These are phyloP conservation scores for Actinemys pallida DNA, from an alignment of 2,113 vertebrate genomes.

Conservation along the genomic window DNA sequence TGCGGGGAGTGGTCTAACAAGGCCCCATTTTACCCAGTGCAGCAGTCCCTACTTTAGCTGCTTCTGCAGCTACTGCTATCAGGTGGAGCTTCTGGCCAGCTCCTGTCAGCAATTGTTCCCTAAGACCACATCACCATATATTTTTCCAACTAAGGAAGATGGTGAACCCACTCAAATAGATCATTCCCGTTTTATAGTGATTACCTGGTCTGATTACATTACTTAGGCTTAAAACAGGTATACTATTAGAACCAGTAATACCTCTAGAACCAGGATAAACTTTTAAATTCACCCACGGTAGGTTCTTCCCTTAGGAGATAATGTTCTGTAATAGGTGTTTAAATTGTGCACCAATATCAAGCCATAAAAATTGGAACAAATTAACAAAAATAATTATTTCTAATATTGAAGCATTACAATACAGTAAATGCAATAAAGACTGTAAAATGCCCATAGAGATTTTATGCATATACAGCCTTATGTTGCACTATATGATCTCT, in stretches of 20 bases:
- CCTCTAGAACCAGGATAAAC: conserved; percentile 19
- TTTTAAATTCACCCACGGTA: conserved; percentile 4
- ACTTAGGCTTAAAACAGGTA: conserved; percentile 51
- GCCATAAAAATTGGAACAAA: background rate
- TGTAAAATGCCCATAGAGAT: background rate
- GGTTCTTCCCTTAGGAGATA: background rate
- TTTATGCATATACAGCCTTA: background rate
- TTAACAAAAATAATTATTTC: background rate
- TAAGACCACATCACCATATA: background rate
- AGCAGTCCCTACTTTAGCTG: background rate
- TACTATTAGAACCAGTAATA: conserved; percentile 16
- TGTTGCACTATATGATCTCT: background rate
- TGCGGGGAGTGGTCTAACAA: too few relatives aligned
- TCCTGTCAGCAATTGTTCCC: conserved; percentile 5
- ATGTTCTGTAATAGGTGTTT: background rate
- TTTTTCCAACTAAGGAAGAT: background rate
- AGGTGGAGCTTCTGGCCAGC: background rate
- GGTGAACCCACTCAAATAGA: background rate
- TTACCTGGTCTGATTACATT: conserved; percentile 42
- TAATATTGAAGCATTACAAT: background rate
- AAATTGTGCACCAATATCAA: background rate
- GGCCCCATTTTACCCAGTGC: too few relatives aligned
- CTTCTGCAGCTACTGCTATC: background rate
- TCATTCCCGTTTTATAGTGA: conserved; percentile 37
- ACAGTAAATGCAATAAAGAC: background rate